Conservation (phyloP, 2,888 invertebrate genomes). For the Nudaria mundana region DNA sequence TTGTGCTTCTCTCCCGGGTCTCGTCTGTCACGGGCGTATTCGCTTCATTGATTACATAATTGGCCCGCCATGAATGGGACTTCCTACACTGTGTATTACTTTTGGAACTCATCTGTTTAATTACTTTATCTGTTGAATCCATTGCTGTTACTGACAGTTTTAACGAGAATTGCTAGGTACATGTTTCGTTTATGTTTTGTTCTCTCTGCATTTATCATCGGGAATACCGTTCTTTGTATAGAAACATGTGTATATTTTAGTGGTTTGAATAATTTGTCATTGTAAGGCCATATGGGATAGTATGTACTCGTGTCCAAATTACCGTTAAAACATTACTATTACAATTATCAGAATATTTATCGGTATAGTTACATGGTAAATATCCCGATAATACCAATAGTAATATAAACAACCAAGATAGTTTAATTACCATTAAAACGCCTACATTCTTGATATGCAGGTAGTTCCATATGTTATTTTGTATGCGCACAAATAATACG, state of each 20-base stretch:
- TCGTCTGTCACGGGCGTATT: constrained; percentile 41
- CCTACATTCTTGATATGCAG: too few relatives aligned
- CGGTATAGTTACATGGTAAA: too few relatives aligned
- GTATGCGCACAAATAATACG: too few relatives aligned
- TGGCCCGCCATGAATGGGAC: constrained; percentile 37
- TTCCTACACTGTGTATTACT: constrained; percentile 39
- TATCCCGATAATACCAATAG: too few relatives aligned
- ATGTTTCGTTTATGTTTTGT: constrained; percentile 14
- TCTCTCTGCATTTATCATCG: constrained; percentile 16
- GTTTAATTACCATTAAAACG: too few relatives aligned
- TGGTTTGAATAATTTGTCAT: too few relatives aligned
- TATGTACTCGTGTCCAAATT: constrained; percentile 30
- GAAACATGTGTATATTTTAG: constrained; percentile 9
- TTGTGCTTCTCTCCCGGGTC: constrained; percentile 32
- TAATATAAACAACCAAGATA: too few relatives aligned
- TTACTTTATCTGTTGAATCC: constrained; percentile 36
- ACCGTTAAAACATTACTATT: too few relatives aligned
- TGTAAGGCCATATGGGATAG: too few relatives aligned
- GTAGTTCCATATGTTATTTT: too few relatives aligned
- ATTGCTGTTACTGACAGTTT: constrained; percentile 35
- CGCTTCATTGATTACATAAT: constrained; percentile 50
- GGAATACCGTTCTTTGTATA: constrained; percentile 4
- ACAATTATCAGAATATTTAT: too few relatives aligned
- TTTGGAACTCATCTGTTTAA: constrained; percentile 38
- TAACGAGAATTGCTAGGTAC: constrained; percentile 28